Evolutionary conservation across 2,113 vertebrate genomes (phyloP), one percentile per base, ranked within the genome.

Genomic region (Syngnathus floridae): DNA sequence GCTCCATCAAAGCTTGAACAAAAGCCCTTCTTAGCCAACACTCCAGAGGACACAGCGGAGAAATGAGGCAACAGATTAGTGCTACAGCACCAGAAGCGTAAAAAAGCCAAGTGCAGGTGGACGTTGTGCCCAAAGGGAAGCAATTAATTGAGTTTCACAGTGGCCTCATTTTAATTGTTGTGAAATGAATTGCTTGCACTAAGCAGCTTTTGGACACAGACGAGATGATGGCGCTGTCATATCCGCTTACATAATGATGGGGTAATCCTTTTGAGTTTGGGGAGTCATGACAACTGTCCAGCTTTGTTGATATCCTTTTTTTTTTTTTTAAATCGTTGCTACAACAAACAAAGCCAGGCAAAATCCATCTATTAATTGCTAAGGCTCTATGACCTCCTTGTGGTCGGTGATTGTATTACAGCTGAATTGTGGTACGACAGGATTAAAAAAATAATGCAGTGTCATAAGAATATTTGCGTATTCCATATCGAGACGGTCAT

Each of bases 221-320:
- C 14, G 54, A 68, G 7, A 66, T 4, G 51, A 70, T 64, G 70
- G 21, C 36, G 56, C 71, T 65, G 62, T 74, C 19, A 69, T 45
- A 74, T 77, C 74, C 66, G 70, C 74, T 86, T 86, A 75, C 62
- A 17, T 84, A 79, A 84, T 55, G n/a, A 56, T 54, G 65, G 22
- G 62, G 66, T 82, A 82, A 87, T 82, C 78, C 63, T 43, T 80
- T 37, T 66, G 65, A 75, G 63, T 75, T 76, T 73, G 48, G 62
- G 68, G 65, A 45, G 19, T 31, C 26, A 31, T 35, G 72, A 65
- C 81, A 83, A 76, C 72, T 83, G 81, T 72, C 83, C 65, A 64
- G 67, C 56, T 78, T 60, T 31, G 61, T 78, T 75, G 35, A 37
- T 36, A 31, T 48, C 9, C 3, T 57, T 19, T 57, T 36, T 17